Percentiles rank a stretch among this genome's conserved stretches.
phyloP scores from a whole-genome alignment of 2,797 vertebrate genomes.

The Eulemur albifrons region DNA sequence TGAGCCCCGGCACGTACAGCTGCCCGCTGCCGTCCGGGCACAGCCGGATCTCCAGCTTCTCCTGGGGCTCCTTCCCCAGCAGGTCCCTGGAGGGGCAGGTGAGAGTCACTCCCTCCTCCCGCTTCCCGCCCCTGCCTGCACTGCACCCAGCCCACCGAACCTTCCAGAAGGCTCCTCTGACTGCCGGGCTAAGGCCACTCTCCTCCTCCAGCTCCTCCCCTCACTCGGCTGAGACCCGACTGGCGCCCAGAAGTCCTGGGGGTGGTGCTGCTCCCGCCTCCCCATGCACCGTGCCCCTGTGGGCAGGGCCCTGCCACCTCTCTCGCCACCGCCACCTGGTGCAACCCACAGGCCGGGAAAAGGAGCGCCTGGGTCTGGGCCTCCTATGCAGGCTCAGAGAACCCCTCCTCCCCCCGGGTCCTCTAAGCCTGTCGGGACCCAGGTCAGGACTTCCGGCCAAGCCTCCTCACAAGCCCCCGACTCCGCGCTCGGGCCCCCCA shows the following conservation, averaged over 20 bases:
- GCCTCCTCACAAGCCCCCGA: not conserved
- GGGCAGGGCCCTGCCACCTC: not conserved
- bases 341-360: not conserved
- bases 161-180: not conserved
- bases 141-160: not conserved
- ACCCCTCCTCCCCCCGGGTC: not conserved
- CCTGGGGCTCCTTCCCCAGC: conserved; percentile 91
- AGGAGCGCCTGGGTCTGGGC: not conserved
- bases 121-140: not conserved
- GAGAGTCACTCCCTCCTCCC: not conserved
- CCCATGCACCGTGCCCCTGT: not conserved
- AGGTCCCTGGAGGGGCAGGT: conserved; percentile 87
- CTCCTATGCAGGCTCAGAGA: not conserved
- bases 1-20: conserved; percentile 95
- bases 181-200: not conserved
- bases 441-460: too few species aligned
- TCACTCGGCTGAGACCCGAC: not conserved
- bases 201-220: not conserved
- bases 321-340: not conserved
- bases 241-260: not conserved
- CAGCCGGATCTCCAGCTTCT: conserved; percentile 96
- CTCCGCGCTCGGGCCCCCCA: conserved; percentile 60
- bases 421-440: not conserved
- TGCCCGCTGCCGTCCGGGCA: conserved; percentile 95
- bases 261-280: not conserved